phyloP scores from a whole-genome alignment of 1,140 invertebrate genomes.

The Phymorhynchus buccinoides region DNA sequence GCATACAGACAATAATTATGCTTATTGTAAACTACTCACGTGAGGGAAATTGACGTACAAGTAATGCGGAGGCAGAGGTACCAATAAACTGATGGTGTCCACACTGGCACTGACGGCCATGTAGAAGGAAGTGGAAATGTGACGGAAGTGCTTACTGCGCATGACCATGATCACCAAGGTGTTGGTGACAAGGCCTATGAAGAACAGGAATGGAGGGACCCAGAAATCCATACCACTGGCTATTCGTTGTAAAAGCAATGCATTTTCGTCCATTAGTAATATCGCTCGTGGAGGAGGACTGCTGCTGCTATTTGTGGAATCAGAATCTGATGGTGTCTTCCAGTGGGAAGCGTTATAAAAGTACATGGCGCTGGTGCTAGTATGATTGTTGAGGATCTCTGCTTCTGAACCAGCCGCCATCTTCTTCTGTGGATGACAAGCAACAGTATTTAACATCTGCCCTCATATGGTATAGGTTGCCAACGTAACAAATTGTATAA shows the following conservation, averaged over 20 bases:
- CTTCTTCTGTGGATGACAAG: too few relatives aligned
- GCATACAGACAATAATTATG: too few relatives aligned
- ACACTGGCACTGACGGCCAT: constrained; percentile 55
- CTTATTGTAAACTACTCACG: constrained; percentile 33
- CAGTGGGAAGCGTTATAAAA: too few relatives aligned
- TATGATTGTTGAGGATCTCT: too few relatives aligned
- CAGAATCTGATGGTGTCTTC: too few relatives aligned
- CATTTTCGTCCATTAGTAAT: not conserved
- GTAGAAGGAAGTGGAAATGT: constrained; percentile 63
- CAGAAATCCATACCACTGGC: constrained; percentile 55
- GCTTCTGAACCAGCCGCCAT: too few relatives aligned
- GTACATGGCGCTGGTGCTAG: too few relatives aligned
- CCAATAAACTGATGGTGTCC: constrained; percentile 56
- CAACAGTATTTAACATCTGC: too few relatives aligned
- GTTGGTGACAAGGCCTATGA: constrained; percentile 58
- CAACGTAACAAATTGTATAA: too few relatives aligned
- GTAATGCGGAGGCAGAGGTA: constrained; percentile 60
- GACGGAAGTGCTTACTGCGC: constrained; percentile 57
- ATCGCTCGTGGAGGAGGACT: not conserved
- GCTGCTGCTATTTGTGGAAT: too few relatives aligned
- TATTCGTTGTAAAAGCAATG: not conserved
- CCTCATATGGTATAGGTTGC: too few relatives aligned
- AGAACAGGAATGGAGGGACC: constrained; percentile 59
- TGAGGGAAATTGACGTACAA: constrained; percentile 60
- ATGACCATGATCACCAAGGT: constrained; percentile 61